Base-by-base conservation (phyloP, 2,888 invertebrate species). In the Bellardia pandia region DNA sequence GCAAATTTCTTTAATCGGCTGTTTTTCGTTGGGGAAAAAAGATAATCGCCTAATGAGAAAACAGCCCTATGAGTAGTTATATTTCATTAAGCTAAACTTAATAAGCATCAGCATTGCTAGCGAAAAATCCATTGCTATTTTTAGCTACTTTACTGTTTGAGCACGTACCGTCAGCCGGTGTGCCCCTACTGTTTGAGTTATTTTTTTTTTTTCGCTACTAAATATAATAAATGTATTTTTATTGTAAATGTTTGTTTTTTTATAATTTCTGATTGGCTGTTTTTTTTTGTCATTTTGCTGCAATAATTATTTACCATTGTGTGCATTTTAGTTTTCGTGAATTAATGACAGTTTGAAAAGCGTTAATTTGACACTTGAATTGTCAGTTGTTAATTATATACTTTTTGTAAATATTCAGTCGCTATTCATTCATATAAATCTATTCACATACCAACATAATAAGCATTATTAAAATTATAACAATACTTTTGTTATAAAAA, bases 301-400 rank as follows among this genome's bases (percentile, higher is more conserved):
- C 66, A 72, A 68, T 85, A 78, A 84, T 76, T 87, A 66, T 84
- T 81, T 72, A 53, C 16, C 76, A 79, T 68, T 86, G 82, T 86
- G 51, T 69, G 23, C 42, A 16, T 76, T 79, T 81, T 85, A 77
- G 71, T 79, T 85, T 85, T 80, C 42, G 23, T 68, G 68, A 85
- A 85, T 87, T 87, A 87, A 87, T 87, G 87, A 80, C 78, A 87
- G 51, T 85, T 85, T 82, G 87, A 85, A 85, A 87, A 82, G 85
- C 78, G 87, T 87, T 87, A 87, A 87, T 87, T 87, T 87, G 87
- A 87, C 87, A 87, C 58, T 82, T 87, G 87, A 87, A 75, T 87
- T 87, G 87, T 87, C 87, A 85, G 69, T 85, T 82, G 85, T 75
- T 87, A 87, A 87, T 87, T 87, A 85, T 82, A 79, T 33, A 75